Base-by-base conservation (phyloP, 2,113 vertebrate species). In the Butorides virescens region DNA sequence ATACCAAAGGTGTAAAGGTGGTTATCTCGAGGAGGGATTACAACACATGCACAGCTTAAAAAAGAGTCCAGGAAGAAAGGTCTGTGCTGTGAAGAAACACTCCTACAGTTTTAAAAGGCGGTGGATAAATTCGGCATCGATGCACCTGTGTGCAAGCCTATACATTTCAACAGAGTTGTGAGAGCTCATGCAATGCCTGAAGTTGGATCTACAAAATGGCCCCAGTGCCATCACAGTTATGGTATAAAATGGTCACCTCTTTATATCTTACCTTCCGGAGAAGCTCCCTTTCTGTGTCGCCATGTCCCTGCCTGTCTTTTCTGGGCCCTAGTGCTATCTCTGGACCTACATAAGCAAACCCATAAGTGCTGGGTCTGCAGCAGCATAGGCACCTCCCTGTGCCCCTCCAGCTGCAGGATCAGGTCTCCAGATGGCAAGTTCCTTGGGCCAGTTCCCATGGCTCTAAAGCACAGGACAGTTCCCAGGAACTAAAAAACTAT, bases 1-100 rank as follows among this genome's bases (percentile, higher is more conserved):
- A 94, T 85, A 86, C 72, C 75, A 72, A 71, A 93, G 23, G 39
- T 50, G 83, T 62, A 92, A 81, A 94, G 74, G 78, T 88, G 19
- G 5, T 25, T 37, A 16, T 67, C 78, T 37, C 11, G 6, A 86
- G 66, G 61, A 90, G 44, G 23, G 39, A 73, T 53, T 90, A 62
- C 42, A 71, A 52, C 18, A 44, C 25, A n/a, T 16, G 26, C n/a
- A 93, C 74, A 80, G 37, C n/a, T 88, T 83, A 11, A 76, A 47
- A 55, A 86, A 44, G 19, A n/a, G 9, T 66, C 18, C 30, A 44
- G 68, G 36, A 71, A 50, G 34, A 77, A 80, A 34, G 26, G 29
- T 32, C 59, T 82, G 32, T 55, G 32, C 25, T 50, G n/a, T 55
- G 66, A 61, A 68, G 53, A 91, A 89, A 56, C 27, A 50, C 29